Percentiles rank a stretch among this genome's conserved stretches.
Conservation (phyloP, 2,888 invertebrate species). For the Nemurella pictetii region DNA sequence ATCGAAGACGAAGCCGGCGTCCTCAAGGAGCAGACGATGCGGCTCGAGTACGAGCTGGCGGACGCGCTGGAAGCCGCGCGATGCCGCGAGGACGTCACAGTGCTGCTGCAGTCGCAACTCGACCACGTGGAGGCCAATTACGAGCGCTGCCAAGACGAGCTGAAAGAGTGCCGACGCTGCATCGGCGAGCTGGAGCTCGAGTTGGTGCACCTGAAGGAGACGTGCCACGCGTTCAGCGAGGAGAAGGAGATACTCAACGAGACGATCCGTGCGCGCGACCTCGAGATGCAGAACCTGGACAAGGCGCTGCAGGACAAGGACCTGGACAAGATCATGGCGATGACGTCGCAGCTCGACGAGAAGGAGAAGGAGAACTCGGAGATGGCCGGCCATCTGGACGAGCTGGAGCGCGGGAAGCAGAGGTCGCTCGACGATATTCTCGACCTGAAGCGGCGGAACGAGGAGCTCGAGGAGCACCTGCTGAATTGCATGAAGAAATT, state of each 20-base stretch:
- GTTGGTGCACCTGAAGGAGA: slow-evolving; percentile 46
- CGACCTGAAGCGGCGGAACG: slow-evolving; percentile 41
- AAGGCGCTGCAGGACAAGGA: slow-evolving; percentile 36
- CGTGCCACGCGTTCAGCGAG: slow-evolving; percentile 44
- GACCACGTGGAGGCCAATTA: slow-evolving; percentile 45
- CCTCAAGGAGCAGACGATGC: slow-evolving; percentile 45
- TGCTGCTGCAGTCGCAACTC: slow-evolving; percentile 45
- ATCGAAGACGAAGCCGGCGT: slow-evolving; percentile 46
- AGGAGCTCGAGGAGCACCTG: slow-evolving; percentile 42
- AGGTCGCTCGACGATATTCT: slow-evolving; percentile 41
- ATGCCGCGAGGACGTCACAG: slow-evolving; percentile 45
- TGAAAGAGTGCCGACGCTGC: slow-evolving; percentile 44
- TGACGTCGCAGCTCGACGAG: slow-evolving; percentile 29
- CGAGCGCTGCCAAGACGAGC: slow-evolving; percentile 45
- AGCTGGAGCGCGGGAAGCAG: slow-evolving; percentile 43
- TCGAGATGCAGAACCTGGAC: slow-evolving; percentile 36
- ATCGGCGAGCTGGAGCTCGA: slow-evolving; percentile 47
- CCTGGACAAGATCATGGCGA: slow-evolving; percentile 28
- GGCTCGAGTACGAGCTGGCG: slow-evolving; percentile 47
- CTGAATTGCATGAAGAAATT: slow-evolving; percentile 43
- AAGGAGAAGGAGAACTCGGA: slow-evolving; percentile 34
- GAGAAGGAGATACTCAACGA: slow-evolving; percentile 41
- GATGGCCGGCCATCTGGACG: slow-evolving; percentile 38
- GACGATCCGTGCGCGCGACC: slow-evolving; percentile 39
- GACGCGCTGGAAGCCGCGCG: slow-evolving; percentile 45